Conservation (phyloP, 1,140 invertebrate species). For the Anastatus disparis region DNA sequence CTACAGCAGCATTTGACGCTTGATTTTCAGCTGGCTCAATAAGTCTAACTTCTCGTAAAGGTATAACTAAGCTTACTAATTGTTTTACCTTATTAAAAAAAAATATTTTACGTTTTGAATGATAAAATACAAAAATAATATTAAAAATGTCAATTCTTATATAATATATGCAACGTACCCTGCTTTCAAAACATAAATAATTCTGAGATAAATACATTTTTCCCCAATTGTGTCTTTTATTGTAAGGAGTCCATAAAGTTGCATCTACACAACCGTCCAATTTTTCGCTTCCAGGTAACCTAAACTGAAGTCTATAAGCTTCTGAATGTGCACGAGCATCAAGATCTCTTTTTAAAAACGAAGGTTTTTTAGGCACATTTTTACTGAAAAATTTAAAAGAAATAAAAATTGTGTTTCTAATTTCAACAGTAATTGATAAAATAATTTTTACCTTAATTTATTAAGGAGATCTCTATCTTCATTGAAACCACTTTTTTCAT, state of each 20-base stretch:
- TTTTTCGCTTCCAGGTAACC: constrained; percentile 88
- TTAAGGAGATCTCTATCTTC: constrained; percentile 84
- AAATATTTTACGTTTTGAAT: background rate
- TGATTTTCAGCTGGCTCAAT: constrained; percentile 81
- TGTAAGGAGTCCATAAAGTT: constrained; percentile 94
- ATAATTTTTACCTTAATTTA: constrained; percentile 76
- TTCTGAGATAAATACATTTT: constrained; percentile 92
- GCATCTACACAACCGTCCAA: constrained; percentile 92
- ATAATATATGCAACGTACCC: constrained; percentile 73
- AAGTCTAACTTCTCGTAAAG: constrained; percentile 80
- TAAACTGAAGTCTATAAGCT: constrained; percentile 84
- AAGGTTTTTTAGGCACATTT: constrained; percentile 87
- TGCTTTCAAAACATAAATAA: constrained; percentile 96
- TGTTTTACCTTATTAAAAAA: constrained; percentile 75
- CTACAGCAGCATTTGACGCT: constrained; percentile 68
- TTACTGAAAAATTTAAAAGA: constrained; percentile 67
- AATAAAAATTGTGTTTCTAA: constrained; percentile 34
- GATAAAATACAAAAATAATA: too few relatives aligned
- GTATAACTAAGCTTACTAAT: constrained; percentile 89
- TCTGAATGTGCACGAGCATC: constrained; percentile 94
- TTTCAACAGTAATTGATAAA: background rate
- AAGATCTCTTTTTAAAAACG: constrained; percentile 92
- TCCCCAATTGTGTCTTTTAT: constrained; percentile 91
- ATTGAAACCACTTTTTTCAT: constrained; percentile 85
- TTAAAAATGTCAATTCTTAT: too few relatives aligned